Percentiles rank a stretch among this genome's conserved stretches.
phyloP scores from a whole-genome alignment of 2,113 vertebrate genomes.

The Lynx canadensis region DNA sequence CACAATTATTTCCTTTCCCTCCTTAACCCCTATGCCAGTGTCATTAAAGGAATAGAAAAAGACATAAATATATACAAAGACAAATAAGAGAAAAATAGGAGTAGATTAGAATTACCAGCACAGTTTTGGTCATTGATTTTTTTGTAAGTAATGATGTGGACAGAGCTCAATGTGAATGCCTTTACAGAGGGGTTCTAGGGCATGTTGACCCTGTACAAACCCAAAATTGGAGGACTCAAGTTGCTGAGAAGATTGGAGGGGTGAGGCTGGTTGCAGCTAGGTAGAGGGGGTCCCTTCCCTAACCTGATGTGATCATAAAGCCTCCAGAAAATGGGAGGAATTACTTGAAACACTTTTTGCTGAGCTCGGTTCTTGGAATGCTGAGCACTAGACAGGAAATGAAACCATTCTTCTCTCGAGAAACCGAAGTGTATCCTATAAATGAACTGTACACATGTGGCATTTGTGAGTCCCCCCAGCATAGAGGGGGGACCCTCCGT shows the following conservation, averaged over 20 bases:
- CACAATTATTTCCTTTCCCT: neutral
- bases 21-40: neutral
- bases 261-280: neutral
- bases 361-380: neutral
- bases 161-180: neutral
- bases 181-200: neutral
- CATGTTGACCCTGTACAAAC: accelerated
- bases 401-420: neutral
- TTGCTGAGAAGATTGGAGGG: neutral
- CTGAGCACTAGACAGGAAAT: neutral
- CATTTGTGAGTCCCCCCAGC: neutral
- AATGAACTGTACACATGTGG: neutral
- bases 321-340: neutral
- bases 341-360: neutral
- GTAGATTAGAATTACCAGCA: neutral
- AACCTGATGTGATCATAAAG: neutral
- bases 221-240: neutral
- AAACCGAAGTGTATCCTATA: neutral
- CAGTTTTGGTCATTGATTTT: neutral
- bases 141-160: neutral
- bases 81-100: neutral
- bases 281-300: neutral
- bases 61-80: neutral
- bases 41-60: neutral
- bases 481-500: neutral